phyloP scores from a whole-genome alignment of 1,140 invertebrate genomes.

The Asobara japonica region DNA sequence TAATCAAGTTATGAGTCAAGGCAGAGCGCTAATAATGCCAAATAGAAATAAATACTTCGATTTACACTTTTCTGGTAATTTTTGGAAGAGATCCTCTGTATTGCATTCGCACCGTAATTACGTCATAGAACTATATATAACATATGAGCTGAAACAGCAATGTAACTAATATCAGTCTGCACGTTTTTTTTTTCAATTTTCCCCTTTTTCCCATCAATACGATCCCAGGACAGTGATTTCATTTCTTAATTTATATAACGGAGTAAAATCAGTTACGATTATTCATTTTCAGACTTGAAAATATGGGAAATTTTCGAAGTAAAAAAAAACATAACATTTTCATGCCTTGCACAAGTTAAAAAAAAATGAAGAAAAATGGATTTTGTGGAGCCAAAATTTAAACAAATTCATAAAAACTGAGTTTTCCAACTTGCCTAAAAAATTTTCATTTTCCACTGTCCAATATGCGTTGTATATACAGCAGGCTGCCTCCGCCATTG shows the following conservation, averaged over 20 bases:
- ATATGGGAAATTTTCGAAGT: too few species aligned
- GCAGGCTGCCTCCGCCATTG: conserved; percentile 13
- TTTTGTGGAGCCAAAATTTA: too few species aligned
- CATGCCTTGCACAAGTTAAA: too few species aligned
- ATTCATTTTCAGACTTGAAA: too few species aligned
- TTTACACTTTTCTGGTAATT: background rate
- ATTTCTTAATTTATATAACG: background rate
- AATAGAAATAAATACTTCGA: background rate
- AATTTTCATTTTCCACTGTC: too few species aligned
- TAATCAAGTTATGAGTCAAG: background rate
- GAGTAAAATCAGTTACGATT: too few species aligned
- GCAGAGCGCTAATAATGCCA: background rate
- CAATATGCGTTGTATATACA: conserved; percentile 3
- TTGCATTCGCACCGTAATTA: conserved; percentile 32
- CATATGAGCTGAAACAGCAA: conserved; percentile 28
- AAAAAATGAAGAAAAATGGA: too few species aligned
- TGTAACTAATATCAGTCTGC: conserved; percentile 41
- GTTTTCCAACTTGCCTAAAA: background rate
- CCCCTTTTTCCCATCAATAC: conserved; percentile 25
- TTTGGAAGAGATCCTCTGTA: conserved; percentile 31
- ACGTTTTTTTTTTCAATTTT: background rate
- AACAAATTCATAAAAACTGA: too few species aligned
- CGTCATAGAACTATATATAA: conserved; percentile 11
- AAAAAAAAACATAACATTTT: too few species aligned
- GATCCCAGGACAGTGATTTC: conserved; percentile 35